Conservation (phyloP, 2,113 vertebrate genomes). For the Osmerus eperlanus region DNA sequence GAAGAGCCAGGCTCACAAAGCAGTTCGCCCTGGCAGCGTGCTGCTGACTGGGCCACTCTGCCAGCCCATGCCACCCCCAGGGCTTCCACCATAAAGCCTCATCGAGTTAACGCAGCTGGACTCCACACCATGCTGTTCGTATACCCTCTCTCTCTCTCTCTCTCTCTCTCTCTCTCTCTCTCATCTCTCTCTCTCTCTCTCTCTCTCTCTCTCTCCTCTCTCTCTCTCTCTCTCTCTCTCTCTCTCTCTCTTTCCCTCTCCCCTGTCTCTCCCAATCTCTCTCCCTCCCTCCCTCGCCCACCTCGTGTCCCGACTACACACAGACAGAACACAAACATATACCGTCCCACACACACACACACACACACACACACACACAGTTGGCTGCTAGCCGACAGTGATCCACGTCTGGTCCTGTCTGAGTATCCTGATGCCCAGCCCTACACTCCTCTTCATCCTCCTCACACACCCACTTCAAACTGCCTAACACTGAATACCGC, state of each 20-base stretch:
- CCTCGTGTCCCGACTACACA: not conserved
- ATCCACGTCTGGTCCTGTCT: not conserved
- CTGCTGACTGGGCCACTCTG: slow-evolving; percentile 35
- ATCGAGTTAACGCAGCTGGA: slow-evolving; percentile 2
- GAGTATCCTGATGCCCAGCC: not conserved
- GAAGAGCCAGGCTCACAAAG: slow-evolving; percentile 43
- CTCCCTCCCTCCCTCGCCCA: no score
- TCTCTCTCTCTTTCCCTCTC: no score
- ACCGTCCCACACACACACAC: not conserved
- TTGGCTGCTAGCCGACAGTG: not conserved
- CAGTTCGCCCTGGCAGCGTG: slow-evolving; percentile 44
- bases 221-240: no score
- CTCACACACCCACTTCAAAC: not conserved
- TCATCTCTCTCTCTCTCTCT: no score
- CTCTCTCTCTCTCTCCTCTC: no score
- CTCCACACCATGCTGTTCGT: not conserved
- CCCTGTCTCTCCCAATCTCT: no score
- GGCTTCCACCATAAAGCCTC: not conserved
- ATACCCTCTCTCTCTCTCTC: no score
- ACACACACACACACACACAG: not conserved
- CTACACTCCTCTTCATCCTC: not conserved
- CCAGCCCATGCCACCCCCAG: slow-evolving; percentile 19
- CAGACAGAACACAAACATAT: not conserved
- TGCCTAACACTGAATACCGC: not conserved
- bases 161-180: no score